These are phyloP conservation scores for Meiosimyza decipiens DNA, from an alignment of 2,888 invertebrate species.

Conservation along the genomic window DNA sequence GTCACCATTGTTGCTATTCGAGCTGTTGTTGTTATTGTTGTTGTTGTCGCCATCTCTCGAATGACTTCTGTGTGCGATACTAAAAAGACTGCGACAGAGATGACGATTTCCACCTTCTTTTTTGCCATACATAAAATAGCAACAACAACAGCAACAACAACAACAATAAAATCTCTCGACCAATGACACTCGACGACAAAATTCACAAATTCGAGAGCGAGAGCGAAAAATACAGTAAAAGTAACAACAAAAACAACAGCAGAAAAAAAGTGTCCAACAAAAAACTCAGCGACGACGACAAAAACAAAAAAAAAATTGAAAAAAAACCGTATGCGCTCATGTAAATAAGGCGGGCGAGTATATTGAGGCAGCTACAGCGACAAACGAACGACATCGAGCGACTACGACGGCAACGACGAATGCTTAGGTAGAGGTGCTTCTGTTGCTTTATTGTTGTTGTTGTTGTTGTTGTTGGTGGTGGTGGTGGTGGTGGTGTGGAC, in stretches of 20 bases:
- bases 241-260: constrained; percentile 6
- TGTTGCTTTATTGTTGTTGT: constrained; percentile 1
- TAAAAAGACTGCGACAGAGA: constrained; percentile 33
- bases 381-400: constrained; percentile 15
- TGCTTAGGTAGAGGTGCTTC: neutral
- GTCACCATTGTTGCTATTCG: too few species aligned
- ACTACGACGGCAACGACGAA: neutral
- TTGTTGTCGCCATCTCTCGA: constrained; percentile 48
- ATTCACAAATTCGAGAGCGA: constrained; percentile 52
- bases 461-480: neutral
- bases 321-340: constrained; percentile 28
- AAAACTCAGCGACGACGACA: constrained; percentile 36
- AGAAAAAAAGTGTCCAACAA: constrained; percentile 16
- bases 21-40: constrained; percentile 12
- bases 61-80: constrained; percentile 5
- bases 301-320: constrained; percentile 35
- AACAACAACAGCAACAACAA: constrained; percentile 15
- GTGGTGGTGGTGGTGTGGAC: neutral
- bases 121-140: neutral
- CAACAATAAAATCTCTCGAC: constrained; percentile 51
- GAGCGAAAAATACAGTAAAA: constrained; percentile 36
- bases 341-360: too few species aligned
- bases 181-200: constrained; percentile 67
- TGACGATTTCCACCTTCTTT: constrained; percentile 33
- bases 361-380: neutral